These are phyloP conservation scores for Peromyscus polionotus DNA, from an alignment of 2,113 vertebrate species.

Conservation along the genomic window DNA sequence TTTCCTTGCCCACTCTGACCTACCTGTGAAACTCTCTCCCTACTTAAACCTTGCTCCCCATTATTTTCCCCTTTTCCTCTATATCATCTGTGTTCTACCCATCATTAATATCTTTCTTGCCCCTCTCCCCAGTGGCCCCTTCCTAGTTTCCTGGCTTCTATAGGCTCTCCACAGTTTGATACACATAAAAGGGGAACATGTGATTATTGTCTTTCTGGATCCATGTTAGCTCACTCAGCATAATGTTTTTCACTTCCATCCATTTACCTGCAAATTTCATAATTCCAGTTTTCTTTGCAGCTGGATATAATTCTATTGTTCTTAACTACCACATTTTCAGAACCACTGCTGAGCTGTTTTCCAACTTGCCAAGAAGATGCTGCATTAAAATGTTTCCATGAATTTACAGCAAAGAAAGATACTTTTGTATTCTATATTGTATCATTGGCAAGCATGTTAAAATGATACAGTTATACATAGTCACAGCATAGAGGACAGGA, in stretches of 20 bases:
- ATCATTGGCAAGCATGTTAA: not conserved
- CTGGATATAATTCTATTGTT: not conserved
- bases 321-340: not conserved
- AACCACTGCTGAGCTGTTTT: not conserved
- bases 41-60: not conserved
- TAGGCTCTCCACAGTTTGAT: not conserved
- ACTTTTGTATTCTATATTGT: not conserved
- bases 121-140: not conserved
- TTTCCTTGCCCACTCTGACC: not conserved
- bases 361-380: not conserved
- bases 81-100: not conserved
- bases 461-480: not conserved
- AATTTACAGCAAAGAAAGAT: not conserved
- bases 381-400: not conserved
- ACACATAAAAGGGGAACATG: not conserved
- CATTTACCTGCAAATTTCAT: not conserved
- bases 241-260: not conserved
- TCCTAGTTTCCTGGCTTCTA: not conserved
- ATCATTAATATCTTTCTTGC: not conserved
- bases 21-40: not conserved
- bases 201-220: not conserved
- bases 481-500: not conserved
- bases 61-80: not conserved
- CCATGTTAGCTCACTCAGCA: not conserved
- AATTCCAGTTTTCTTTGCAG: not conserved